Conservation (phyloP, 2,113 vertebrate genomes). For the Chiloscyllium plagiosum region DNA sequence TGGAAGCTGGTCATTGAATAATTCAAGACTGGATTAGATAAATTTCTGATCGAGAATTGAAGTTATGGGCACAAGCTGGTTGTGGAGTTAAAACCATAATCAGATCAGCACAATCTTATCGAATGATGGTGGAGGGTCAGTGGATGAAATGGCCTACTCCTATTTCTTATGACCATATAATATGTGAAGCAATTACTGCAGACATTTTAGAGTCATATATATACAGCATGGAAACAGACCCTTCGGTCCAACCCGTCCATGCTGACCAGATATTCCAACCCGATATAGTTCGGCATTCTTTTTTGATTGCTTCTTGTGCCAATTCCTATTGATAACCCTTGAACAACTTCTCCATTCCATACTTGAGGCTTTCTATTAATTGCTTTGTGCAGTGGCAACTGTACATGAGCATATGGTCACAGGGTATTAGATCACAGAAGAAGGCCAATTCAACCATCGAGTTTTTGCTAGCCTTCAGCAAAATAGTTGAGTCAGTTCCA, state of each 20-base stretch:
- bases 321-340: neutral
- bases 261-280: too few species aligned
- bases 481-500: too few species aligned
- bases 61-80: neutral
- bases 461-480: too few species aligned
- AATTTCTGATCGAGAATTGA: neutral
- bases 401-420: neutral
- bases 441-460: too few species aligned
- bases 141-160: too few species aligned
- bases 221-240: too few species aligned
- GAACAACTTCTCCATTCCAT: neutral
- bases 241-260: too few species aligned
- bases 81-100: too few species aligned
- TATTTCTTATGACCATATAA: too few species aligned
- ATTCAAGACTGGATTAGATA: neutral
- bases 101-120: too few species aligned
- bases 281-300: neutral
- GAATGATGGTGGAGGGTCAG: too few species aligned
- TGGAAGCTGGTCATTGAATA: neutral
- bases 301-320: neutral
- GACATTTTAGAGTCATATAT: neutral
- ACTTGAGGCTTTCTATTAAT: neutral
- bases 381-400: neutral
- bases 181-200: neutral
- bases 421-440: too few species aligned